These are phyloP conservation scores for Helicoverpa assulta DNA, from an alignment of 2,888 invertebrate species.

Conservation along the genomic window DNA sequence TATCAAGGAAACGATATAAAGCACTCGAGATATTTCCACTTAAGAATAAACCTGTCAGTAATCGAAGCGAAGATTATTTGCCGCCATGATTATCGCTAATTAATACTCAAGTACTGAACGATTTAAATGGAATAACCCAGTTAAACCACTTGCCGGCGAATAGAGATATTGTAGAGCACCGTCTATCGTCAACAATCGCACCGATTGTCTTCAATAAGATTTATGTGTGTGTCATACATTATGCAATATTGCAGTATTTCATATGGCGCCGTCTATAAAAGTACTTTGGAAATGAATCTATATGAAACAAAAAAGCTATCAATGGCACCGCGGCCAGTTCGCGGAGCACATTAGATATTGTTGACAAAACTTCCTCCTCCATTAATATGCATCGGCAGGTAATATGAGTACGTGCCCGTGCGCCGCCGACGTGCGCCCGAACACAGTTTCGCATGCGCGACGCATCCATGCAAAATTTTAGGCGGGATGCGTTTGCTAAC, in stretches of 20 bases:
- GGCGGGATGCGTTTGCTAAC: slow-evolving; percentile 88
- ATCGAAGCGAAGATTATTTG: slow-evolving; percentile 81
- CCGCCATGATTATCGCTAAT: slow-evolving; percentile 85
- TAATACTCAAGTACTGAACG: slow-evolving; percentile 82
- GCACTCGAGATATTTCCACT: slow-evolving; percentile 80
- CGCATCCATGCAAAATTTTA: slow-evolving; percentile 90
- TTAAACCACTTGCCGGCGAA: slow-evolving; percentile 79
- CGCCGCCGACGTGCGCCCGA: slow-evolving; percentile 74
- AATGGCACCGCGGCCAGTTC: slow-evolving; percentile 84
- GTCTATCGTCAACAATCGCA: slow-evolving; percentile 72
- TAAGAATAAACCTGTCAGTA: slow-evolving; percentile 77
- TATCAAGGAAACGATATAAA: slow-evolving; percentile 73
- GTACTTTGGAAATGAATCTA: slow-evolving; percentile 75
- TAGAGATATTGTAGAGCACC: slow-evolving; percentile 75
- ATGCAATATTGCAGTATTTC: slow-evolving; percentile 81
- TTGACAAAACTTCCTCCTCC: slow-evolving; percentile 89
- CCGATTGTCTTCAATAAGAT: slow-evolving; percentile 76
- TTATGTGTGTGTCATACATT: slow-evolving; percentile 78
- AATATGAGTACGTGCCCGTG: slow-evolving; percentile 85
- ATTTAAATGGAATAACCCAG: slow-evolving; percentile 87
- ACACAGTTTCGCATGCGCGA: slow-evolving; percentile 85
- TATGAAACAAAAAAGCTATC: slow-evolving; percentile 81
- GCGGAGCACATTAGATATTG: slow-evolving; percentile 89
- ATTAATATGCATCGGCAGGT: slow-evolving; percentile 90
- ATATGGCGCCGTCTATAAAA: slow-evolving; percentile 83